Conservation (phyloP, 1,140 invertebrate species). For the Aphelenchoides avenae region DNA sequence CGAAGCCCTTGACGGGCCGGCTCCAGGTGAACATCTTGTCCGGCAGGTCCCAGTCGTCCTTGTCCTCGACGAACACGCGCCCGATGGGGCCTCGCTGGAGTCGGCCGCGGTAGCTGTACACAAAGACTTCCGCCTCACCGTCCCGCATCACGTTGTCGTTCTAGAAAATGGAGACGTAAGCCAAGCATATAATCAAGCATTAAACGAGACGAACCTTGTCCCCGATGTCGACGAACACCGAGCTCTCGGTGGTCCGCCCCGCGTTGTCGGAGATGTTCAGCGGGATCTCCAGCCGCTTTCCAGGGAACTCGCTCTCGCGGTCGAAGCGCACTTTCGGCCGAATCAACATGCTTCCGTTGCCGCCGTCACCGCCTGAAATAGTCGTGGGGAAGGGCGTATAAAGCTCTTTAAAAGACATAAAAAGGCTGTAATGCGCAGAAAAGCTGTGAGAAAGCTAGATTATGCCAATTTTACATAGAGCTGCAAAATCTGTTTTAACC, state of each 20-base stretch:
- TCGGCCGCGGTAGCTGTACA: constrained; percentile 45
- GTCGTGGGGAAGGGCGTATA: no score
- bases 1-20: constrained; percentile 41
- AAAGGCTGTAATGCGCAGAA: no score
- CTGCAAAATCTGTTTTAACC: no score
- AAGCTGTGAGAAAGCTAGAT: constrained; percentile 17
- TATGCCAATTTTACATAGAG: neutral
- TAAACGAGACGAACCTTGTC: constrained; percentile 41
- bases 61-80: constrained; percentile 46
- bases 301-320: constrained; percentile 47
- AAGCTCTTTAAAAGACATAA: no score
- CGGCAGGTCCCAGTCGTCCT: no score
- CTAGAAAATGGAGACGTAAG: no score
- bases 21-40: no score
- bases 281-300: constrained; percentile 51
- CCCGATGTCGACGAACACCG: constrained; percentile 54
- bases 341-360: constrained; percentile 52
- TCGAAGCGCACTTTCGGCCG: constrained; percentile 46
- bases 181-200: no score
- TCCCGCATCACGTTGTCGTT: constrained; percentile 52
- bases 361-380: constrained; percentile 38
- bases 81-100: constrained; percentile 39
- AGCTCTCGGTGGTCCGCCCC: constrained; percentile 34
- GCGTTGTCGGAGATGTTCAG: constrained; percentile 44
- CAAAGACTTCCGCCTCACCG: constrained; percentile 38